Base-by-base conservation (phyloP, 2,113 vertebrate species). In the Danionella cerebrum region DNA sequence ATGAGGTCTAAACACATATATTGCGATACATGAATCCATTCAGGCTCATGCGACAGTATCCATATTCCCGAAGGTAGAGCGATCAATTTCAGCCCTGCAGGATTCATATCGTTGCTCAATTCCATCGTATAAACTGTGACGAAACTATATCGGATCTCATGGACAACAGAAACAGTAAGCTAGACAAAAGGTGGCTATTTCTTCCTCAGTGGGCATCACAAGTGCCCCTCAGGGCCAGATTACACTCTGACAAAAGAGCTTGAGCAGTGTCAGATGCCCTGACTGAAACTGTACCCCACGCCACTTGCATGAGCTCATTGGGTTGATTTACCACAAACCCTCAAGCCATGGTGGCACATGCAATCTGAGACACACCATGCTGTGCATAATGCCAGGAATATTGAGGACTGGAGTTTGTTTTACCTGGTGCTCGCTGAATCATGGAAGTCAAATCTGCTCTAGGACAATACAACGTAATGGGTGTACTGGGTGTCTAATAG, bases 271-370 rank as follows among this genome's bases (percentile, higher is more conserved):
- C 65, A 11, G 29, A 42, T 73, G 58, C 58, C 71, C 41, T 48
- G 41, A 35, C 27, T 51, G 74, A 72, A 76, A 76, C 69, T 25
- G 14, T 29, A 76, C 66, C 51, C 21, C 42, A 14, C 14, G 18
- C 51, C 50, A 22, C 52, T 5, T 41, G 76, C 79, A 80, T 87
- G 85, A 87, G 84, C 84, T 87, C 85, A 86, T 73, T 55, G 54
- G 76, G 70, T 64, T 64, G 58, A 83, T 85, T 86, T 74, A 74
- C 79, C 79, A 55, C 57, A 11, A 21, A 21, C 7, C 11, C 36
- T 29, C 42, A 5, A 24, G 39, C 33, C 31, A 16, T 16, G 38
- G 19, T n/a, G 19, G 58, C 3, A 41, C 10, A 21, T 27, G 44
- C 35, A 74, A 73, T 45, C 9, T 2, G 65, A 54, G 52, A 44